Conservation (phyloP, 1,140 invertebrate genomes). For the Camponotus pennsylvanicus region DNA sequence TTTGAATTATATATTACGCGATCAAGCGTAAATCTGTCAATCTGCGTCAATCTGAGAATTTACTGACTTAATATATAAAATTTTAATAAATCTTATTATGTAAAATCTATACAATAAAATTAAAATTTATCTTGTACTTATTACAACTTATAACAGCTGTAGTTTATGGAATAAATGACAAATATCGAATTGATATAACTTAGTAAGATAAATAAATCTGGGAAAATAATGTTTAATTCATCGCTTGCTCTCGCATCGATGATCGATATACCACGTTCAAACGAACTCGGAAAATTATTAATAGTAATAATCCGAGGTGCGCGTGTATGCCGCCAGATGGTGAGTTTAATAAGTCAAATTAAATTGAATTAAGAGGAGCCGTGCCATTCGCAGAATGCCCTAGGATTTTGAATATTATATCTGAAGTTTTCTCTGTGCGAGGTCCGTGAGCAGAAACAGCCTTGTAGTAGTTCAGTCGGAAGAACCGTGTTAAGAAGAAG, state of each 20-base stretch:
- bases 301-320: conserved; percentile 66
- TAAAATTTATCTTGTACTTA: too few species aligned
- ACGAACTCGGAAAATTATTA: conserved; percentile 70
- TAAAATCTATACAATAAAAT: too few species aligned
- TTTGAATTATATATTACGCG: too few species aligned
- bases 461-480: conserved; percentile 40
- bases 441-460: conserved; percentile 44
- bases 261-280: conserved; percentile 37
- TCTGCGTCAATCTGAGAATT: too few species aligned
- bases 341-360: conserved; percentile 80
- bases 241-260: conserved; percentile 11
- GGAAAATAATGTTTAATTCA: conserved; percentile 40
- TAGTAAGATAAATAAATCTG: conserved; percentile 30
- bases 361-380: conserved; percentile 75
- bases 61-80: too few species aligned
- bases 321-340: conserved; percentile 73
- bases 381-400: conserved; percentile 58
- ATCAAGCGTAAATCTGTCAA: too few species aligned
- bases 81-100: too few species aligned
- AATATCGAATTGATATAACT: not conserved
- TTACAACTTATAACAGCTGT: too few species aligned
- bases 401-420: conserved; percentile 74
- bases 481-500: not conserved
- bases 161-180: not conserved
- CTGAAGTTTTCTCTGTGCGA: conserved; percentile 65